Conservation (phyloP, 2,888 invertebrate genomes). For the Griposia aprilina region DNA sequence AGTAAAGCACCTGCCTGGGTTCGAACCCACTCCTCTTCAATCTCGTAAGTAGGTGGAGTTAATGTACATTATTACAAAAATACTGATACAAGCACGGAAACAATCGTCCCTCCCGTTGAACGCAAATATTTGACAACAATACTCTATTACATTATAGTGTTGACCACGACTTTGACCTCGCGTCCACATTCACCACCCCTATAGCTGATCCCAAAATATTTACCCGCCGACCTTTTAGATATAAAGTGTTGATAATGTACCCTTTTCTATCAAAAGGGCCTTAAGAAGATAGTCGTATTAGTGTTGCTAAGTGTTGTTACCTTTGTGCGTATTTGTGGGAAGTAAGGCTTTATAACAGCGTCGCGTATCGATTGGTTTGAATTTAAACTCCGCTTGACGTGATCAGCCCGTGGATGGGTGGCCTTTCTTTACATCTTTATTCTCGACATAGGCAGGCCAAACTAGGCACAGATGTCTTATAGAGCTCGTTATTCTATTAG, state of each 20-base stretch:
- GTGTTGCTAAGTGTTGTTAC: conserved; percentile 19
- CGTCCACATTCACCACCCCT: conserved; percentile 17
- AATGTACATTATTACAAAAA: neutral
- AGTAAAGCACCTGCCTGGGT: neutral
- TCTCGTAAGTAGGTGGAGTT: neutral
- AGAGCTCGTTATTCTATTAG: neutral
- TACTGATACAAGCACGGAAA: neutral
- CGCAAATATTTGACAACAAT: conserved; percentile 42
- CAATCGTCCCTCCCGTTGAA: neutral
- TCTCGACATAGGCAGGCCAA: neutral
- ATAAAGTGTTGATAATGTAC: conserved; percentile 45
- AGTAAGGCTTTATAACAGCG: neutral
- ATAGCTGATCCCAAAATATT: conserved; percentile 58
- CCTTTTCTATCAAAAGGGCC: conserved; percentile 28
- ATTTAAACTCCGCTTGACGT: neutral
- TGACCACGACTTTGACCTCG: conserved; percentile 34
- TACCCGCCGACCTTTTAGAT: conserved; percentile 40
- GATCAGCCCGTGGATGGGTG: neutral
- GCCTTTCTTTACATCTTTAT: neutral
- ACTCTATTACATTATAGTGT: conserved; percentile 37
- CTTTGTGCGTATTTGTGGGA: neutral
- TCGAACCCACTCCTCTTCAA: neutral
- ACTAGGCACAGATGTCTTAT: neutral
- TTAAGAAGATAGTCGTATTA: conserved; percentile 20
- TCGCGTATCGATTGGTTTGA: neutral